Conservation (phyloP, 2,797 vertebrate species). For the Urosaurus nigricauda region DNA sequence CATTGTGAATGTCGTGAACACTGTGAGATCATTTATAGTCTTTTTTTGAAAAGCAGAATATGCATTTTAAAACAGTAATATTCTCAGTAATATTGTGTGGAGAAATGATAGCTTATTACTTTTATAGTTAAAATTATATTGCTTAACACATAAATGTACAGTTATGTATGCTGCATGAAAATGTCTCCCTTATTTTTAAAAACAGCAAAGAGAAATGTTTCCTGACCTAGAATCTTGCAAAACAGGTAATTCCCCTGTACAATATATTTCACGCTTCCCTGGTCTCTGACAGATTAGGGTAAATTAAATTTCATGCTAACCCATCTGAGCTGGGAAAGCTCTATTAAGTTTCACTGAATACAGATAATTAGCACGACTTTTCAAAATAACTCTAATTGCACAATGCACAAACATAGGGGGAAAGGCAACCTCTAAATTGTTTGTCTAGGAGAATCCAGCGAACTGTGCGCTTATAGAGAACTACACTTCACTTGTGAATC, state of each 20-base stretch:
- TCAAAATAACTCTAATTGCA: slow-evolving; percentile 34
- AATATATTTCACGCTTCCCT: slow-evolving; percentile 65
- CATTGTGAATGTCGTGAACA: neutral
- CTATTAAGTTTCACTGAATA: slow-evolving; percentile 49
- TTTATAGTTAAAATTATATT: neutral
- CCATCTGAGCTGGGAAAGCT: slow-evolving; percentile 68
- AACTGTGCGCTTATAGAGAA: neutral
- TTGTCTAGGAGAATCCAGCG: slow-evolving; percentile 20
- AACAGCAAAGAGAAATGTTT: slow-evolving; percentile 40
- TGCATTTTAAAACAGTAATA: neutral
- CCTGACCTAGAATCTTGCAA: slow-evolving; percentile 44
- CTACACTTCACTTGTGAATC: slow-evolving; percentile 1
- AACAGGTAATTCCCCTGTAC: slow-evolving; percentile 60
- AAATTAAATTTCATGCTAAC: slow-evolving; percentile 58
- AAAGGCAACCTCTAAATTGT: slow-evolving; percentile 14
- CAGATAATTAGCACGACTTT: slow-evolving; percentile 59
- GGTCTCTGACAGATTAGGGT: slow-evolving; percentile 65
- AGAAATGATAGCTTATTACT: neutral
- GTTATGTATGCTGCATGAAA: neutral
- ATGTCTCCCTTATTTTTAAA: slow-evolving; percentile 10
- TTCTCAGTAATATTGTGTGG: neutral
- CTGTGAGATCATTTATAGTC: neutral
- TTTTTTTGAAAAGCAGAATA: neutral
- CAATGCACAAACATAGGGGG: slow-evolving; percentile 47
- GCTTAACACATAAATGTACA: neutral